phyloP scores from a whole-genome alignment of 1,140 invertebrate species.

The Hylaeus anthracinus region DNA sequence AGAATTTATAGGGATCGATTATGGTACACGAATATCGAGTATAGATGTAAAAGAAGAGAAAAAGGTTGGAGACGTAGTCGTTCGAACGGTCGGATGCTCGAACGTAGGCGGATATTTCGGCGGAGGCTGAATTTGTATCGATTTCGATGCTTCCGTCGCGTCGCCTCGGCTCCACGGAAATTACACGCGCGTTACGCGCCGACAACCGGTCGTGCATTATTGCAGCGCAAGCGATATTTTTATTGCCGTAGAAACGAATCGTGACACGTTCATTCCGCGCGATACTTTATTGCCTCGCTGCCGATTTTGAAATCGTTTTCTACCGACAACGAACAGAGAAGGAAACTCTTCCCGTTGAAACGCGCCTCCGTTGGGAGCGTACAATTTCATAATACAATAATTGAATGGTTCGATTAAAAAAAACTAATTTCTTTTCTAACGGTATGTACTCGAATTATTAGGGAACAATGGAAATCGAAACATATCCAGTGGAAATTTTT shows the following conservation, averaged over 20 bases:
- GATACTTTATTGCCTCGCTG: conserved; percentile 22
- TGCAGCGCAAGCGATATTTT: conserved; percentile 40
- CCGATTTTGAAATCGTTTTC: not conserved
- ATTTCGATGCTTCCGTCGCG: conserved; percentile 17
- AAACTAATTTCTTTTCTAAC: too few relatives aligned
- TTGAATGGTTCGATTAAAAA: too few relatives aligned
- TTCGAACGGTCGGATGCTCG: conserved; percentile 3
- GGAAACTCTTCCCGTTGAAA: not conserved
- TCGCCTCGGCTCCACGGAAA: conserved; percentile 26
- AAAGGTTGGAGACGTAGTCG: not conserved
- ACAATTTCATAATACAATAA: too few relatives aligned
- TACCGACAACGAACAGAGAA: not conserved
- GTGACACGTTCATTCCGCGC: conserved; percentile 27
- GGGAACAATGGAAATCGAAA: too few relatives aligned
- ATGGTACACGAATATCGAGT: too few relatives aligned
- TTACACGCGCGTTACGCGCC: conserved; percentile 44
- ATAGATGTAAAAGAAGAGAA: too few relatives aligned
- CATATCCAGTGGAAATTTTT: too few relatives aligned
- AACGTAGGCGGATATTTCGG: conserved; percentile 17
- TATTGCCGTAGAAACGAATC: conserved; percentile 22
- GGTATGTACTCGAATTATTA: too few relatives aligned
- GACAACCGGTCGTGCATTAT: conserved; percentile 22
- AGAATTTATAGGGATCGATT: too few relatives aligned
- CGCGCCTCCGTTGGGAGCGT: too few relatives aligned
- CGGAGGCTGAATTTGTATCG: conserved; percentile 26